Conservation (phyloP, 2,113 vertebrate genomes). For the Engystomops pustulosus region DNA sequence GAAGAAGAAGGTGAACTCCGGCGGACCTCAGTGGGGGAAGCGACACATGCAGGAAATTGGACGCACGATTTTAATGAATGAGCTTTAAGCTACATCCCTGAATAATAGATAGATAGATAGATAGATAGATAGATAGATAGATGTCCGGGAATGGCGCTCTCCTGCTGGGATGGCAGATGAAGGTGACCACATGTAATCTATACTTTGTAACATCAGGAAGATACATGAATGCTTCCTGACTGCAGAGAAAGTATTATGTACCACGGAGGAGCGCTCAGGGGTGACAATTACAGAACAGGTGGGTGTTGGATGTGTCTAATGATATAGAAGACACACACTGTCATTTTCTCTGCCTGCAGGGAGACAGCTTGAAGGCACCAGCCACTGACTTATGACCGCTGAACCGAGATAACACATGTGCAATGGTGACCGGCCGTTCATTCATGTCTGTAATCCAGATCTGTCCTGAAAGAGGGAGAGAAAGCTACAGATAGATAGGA, state of each 20-base stretch:
- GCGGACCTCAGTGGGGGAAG: no score
- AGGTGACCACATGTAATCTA: slow-evolving; percentile 12
- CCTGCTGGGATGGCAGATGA: not conserved
- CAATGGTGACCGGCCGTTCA: not conserved
- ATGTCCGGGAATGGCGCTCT: not conserved
- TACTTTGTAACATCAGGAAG: not conserved
- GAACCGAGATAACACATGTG: not conserved
- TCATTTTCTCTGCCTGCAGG: slow-evolving; percentile 25
- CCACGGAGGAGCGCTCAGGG: not conserved
- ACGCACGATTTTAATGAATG: no score
- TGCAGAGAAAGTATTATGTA: not conserved
- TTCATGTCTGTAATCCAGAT: not conserved
- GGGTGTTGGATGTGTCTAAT: slow-evolving; percentile 16
- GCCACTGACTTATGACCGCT: not conserved
- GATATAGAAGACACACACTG: not conserved
- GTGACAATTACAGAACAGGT: slow-evolving; percentile 22
- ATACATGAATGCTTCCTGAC: slow-evolving; percentile 7
- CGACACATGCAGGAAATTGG: no score
- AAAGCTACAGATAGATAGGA: not conserved
- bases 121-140: not conserved
- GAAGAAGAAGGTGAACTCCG: no score
- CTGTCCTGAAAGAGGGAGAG: not conserved
- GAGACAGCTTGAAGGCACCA: slow-evolving; percentile 17
- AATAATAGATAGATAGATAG: not conserved
- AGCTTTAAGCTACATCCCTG: no score